Conservation (phyloP, 1,140 invertebrate species). For the Micrasema longulum region DNA sequence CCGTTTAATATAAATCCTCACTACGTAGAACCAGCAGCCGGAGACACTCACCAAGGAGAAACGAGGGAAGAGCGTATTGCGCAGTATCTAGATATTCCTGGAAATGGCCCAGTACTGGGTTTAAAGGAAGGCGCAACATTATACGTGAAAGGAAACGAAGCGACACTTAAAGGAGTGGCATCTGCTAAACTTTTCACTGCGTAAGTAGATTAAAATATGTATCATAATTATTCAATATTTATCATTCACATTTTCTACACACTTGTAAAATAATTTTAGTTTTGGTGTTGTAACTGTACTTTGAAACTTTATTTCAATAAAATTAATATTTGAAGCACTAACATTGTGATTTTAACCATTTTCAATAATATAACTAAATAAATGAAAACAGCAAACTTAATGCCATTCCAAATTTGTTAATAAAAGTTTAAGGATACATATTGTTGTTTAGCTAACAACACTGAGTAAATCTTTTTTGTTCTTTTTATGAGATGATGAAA, state of each 20-base stretch:
- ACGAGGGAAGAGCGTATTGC: slow-evolving; percentile 77
- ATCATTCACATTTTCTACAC: slow-evolving; percentile 25
- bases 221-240: not conserved
- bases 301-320: not conserved
- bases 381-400: no score
- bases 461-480: no score
- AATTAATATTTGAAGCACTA: no score
- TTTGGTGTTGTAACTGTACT: not conserved
- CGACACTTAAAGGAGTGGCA: slow-evolving; percentile 72
- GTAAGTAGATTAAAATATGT: no score
- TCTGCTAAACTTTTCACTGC: slow-evolving; percentile 77
- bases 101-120: slow-evolving; percentile 73
- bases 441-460: no score
- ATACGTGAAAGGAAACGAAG: slow-evolving; percentile 71
- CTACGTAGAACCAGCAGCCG: slow-evolving; percentile 76
- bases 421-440: no score
- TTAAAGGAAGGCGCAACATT: slow-evolving; percentile 79
- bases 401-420: no score
- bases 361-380: no score
- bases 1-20: slow-evolving; percentile 91
- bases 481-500: no score
- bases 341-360: no score
- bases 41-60: slow-evolving; percentile 79
- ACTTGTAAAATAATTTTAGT: not conserved
- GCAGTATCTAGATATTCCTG: slow-evolving; percentile 74